Evolutionary conservation across 2,888 invertebrate species (phyloP).

Genomic region (Terebella lapidaria): DNA sequence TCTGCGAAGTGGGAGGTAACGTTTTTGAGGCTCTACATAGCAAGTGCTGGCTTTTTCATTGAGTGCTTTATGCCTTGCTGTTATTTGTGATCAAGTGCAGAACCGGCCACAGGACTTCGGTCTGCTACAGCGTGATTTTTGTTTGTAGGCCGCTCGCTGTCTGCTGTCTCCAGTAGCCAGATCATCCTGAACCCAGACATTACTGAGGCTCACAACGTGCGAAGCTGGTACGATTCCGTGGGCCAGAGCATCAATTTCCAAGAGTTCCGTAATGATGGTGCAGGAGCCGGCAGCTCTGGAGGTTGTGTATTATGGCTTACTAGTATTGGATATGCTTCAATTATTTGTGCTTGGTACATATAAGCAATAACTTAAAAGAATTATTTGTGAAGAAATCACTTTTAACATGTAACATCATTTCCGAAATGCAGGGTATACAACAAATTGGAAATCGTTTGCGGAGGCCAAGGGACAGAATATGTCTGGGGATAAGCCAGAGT

Average conservation of each 20-base stretch:
- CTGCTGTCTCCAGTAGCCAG: constrained; percentile 43
- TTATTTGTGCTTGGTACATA: too few relatives aligned
- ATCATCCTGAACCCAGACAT: constrained; percentile 83
- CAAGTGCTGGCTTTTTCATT: too few relatives aligned
- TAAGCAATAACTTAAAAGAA: too few relatives aligned
- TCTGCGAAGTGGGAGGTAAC: too few relatives aligned
- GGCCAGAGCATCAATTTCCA: constrained; percentile 51
- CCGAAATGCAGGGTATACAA: constrained; percentile 22
- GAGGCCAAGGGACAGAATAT: constrained; percentile 70
- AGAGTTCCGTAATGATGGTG: constrained; percentile 38
- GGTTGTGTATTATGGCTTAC: too few relatives aligned
- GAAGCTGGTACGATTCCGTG: constrained; percentile 83
- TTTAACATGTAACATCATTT: background rate
- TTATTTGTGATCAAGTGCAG: too few relatives aligned
- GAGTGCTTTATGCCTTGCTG: too few relatives aligned
- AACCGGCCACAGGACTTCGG: too few relatives aligned
- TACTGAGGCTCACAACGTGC: constrained; percentile 74
- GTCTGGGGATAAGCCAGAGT: constrained; percentile 74
- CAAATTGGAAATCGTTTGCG: constrained; percentile 68
- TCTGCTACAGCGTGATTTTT: too few relatives aligned
- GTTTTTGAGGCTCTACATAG: too few relatives aligned
- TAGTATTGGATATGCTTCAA: too few relatives aligned
- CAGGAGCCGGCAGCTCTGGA: constrained; percentile 18
- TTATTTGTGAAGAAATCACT: constrained; percentile 6
- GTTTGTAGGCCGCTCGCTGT: constrained; percentile 49